Conservation (phyloP, 2,113 vertebrate genomes). For the Tetrax tetrax region DNA sequence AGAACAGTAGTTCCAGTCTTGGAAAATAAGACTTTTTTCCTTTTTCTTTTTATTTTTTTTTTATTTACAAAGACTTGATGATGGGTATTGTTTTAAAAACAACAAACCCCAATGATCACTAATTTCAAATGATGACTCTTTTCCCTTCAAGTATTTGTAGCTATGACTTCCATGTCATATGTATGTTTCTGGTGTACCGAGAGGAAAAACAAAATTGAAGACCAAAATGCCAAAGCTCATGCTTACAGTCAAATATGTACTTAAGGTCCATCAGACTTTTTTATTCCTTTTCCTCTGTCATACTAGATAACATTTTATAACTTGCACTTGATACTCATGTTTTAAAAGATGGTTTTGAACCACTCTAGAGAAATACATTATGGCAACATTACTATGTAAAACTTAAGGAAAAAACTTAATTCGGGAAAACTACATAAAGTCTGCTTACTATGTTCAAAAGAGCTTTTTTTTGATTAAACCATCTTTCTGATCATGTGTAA, state of each 20-base stretch:
- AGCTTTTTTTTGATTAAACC: not conserved
- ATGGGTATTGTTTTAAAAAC: not conserved
- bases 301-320: not conserved
- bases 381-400: not conserved
- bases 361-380: not conserved
- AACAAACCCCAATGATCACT: accelerated
- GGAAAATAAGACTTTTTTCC: not conserved
- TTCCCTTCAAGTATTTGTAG: not conserved
- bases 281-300: not conserved
- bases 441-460: not conserved
- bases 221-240: not conserved
- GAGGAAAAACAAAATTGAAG: not conserved
- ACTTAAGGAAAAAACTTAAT: not conserved
- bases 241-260: not conserved
- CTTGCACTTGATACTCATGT: not conserved
- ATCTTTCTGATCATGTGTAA: not conserved
- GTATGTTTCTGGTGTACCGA: not conserved
- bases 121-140: not conserved
- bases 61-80: not conserved
- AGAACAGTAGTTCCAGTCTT: not conserved
- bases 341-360: not conserved
- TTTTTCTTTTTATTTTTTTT: not conserved
- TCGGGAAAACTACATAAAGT: not conserved
- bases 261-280: not conserved
- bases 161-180: not conserved